Base-by-base conservation (phyloP, 2,888 invertebrate species). In the Philonicus albiceps region DNA sequence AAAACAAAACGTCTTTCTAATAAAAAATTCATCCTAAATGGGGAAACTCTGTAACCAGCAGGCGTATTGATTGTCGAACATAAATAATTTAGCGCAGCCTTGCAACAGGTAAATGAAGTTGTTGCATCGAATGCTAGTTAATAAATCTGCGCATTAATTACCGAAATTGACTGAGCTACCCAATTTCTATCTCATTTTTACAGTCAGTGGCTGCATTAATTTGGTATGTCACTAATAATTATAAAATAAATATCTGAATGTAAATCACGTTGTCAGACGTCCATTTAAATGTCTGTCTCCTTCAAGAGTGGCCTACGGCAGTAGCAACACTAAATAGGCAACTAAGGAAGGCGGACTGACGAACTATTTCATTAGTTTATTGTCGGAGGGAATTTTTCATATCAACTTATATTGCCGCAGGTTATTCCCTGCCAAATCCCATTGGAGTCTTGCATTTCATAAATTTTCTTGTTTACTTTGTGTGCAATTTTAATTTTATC, bases 361-460 rank as follows among this genome's bases (percentile, higher is more conserved):
- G 43, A 30, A n/a, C 27, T 53, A 37, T 74, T 73, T 72, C 84
- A 74, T 87, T 86, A 75, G 81, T 87, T 87, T 87, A 86, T 86
- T 86, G 86, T 87, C 83, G 86, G 83, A 83, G 64, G 72, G 64
- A 27, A 86, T 83, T 87, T 86, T 86, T 81, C 87, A 80, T 86
- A 86, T 86, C 49, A 84, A 34, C 55, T 78, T 75, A 83, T 81
- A 74, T 73, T 73, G 74, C 85, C 85, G 43, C 40, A 80, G 80
- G 81, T 86, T 81, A 80, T 86, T 73, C 31, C 72, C 75, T 83
- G 16, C 16, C 19, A 22, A 55, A 85, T 64, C 73, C 72, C 73
- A 73, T 30, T 22, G 43, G 19, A 84, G 30, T 73, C 81, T 40
- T 84, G 30, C n/a, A 30, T 30, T 31, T 37, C 37, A 11, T 11